phyloP scores from a whole-genome alignment of 1,140 invertebrate genomes.

The Cherax destructor region DNA sequence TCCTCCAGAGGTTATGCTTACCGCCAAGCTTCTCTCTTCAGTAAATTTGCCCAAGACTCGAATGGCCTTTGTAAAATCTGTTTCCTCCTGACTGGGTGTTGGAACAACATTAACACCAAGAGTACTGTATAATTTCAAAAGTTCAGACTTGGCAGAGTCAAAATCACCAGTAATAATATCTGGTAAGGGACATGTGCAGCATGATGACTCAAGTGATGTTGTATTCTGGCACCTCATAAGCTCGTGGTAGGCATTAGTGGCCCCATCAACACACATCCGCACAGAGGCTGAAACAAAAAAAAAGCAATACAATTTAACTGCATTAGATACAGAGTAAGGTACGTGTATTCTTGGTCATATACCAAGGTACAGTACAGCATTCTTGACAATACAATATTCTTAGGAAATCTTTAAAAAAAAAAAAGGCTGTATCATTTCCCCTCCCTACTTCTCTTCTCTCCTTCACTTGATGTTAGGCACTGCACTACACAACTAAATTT shows the following conservation, averaged over 20 bases:
- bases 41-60: conserved; percentile 1
- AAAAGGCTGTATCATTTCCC: too few relatives aligned
- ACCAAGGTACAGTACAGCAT: too few relatives aligned
- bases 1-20: background rate
- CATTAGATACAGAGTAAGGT: background rate
- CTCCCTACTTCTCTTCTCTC: too few relatives aligned
- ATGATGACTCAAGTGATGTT: background rate
- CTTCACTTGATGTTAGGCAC: too few relatives aligned
- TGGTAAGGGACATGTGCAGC: background rate
- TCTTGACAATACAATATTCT: too few relatives aligned
- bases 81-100: conserved; percentile 53
- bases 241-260: background rate
- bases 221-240: background rate
- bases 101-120: conserved; percentile 30
- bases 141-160: conserved; percentile 40
- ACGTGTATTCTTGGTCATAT: too few relatives aligned
- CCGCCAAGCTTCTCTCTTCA: conserved; percentile 10
- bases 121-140: conserved; percentile 24
- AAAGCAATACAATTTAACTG: background rate
- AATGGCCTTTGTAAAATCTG: conserved; percentile 53
- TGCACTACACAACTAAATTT: too few relatives aligned
- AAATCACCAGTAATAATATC: conserved; percentile 23
- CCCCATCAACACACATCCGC: background rate
- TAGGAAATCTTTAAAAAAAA: too few relatives aligned
- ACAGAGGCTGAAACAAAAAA: background rate